A percentile compares a stretch with the other conserved stretches of the same genome.
phyloP scores from a whole-genome alignment of 2,888 invertebrate genomes.

The Ophion obscuratus region DNA sequence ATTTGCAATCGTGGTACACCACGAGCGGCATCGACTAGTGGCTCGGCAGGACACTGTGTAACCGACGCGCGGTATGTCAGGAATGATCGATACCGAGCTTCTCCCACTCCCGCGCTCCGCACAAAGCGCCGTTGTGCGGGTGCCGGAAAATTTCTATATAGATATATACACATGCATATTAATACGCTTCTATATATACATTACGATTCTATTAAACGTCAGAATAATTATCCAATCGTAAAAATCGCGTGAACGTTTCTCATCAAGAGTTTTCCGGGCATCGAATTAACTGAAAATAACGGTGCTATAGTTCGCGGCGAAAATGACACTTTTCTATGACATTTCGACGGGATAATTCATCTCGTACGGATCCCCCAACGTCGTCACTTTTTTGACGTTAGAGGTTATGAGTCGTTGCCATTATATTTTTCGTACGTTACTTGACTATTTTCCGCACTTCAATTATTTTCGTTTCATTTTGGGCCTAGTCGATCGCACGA shows the following conservation, averaged over 20 bases:
- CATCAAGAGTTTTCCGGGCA: not conserved
- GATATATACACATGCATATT: not conserved
- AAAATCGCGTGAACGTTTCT: constrained; percentile 43
- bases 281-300: not conserved
- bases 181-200: not conserved
- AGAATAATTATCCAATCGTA: constrained; percentile 60
- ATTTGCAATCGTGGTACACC: too few species aligned
- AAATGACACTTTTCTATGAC: constrained; percentile 45
- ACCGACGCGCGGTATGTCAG: not conserved
- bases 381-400: constrained; percentile 68
- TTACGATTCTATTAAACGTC: constrained; percentile 64
- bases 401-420: constrained; percentile 72
- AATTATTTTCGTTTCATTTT: constrained; percentile 13
- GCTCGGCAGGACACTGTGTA: too few species aligned
- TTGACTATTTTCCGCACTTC: constrained; percentile 23
- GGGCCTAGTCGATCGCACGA: not conserved
- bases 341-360: constrained; percentile 56
- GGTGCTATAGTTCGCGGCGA: not conserved
- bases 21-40: too few species aligned
- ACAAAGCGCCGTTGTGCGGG: constrained; percentile 8
- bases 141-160: constrained; percentile 5
- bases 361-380: constrained; percentile 36
- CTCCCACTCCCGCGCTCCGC: not conserved
- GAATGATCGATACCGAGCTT: not conserved
- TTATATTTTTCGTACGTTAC: constrained; percentile 41